Base-by-base conservation (phyloP, 2,797 vertebrate species). In the Octomys mimax region DNA sequence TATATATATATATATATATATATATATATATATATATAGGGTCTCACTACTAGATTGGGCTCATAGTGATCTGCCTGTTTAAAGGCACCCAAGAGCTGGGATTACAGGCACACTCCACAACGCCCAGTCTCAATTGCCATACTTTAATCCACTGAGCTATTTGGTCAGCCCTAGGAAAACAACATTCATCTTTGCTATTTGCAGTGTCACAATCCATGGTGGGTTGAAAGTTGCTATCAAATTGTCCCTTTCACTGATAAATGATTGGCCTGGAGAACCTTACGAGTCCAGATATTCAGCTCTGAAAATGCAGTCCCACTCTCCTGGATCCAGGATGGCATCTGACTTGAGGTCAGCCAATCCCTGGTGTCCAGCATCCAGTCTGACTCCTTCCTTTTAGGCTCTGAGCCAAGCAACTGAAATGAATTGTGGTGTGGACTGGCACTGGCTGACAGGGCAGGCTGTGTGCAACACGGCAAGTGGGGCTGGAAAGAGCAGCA, bases 121-220 rank as follows among this genome's bases (percentile, higher is more conserved):
- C 49, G 11, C 49, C 49, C 49, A 49, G 49, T 49, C 49, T 49
- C 49, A 49, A 49, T 49, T 49, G 49, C 49, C 49, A 49, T 49
- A 49, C 49, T 49, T 49, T 10, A 49, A 49, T 49, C 49, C 6
- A 5, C 49, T 49, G 49, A 49, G 49, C 49, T 49, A 49, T 49
- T 49, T 49, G 49, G 49, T 11, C 11, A 11, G 49, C 49, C 49
- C 9, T 49, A 93, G 78, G 70, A 85, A 92, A 96, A 85, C 0
- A 28, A 54, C 78, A 83, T 96, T 78, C 24, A 21, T 68, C 64
- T 91, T 93, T 86, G 79, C 71, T 42, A 26, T 39, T 57, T 86
- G 26, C 52, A 86, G 33, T 77, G 62, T 49, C 26, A n/a, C 12
- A 57, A 62, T 77, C 66, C 73, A 71, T 18, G 86, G 5, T 26